phyloP scores from a whole-genome alignment of 2,113 vertebrate species.

The Scolopax mira region DNA sequence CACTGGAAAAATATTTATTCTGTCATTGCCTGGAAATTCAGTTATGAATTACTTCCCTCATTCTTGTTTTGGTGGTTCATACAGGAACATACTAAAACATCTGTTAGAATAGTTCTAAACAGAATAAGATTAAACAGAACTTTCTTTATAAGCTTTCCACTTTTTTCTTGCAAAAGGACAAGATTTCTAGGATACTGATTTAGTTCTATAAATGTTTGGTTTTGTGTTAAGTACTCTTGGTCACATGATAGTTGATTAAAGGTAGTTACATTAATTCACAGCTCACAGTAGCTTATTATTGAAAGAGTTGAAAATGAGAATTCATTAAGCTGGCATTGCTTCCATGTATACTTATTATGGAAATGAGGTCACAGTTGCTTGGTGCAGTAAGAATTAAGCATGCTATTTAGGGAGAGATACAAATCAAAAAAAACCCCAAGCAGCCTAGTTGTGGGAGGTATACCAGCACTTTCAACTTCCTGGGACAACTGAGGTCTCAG shows the following conservation, averaged over 20 bases:
- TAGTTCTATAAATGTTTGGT: not conserved
- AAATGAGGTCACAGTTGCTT: not conserved
- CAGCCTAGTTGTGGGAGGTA: not conserved
- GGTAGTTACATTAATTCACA: not conserved
- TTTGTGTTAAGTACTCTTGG: not conserved
- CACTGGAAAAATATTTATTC: not conserved
- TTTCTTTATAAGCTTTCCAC: not conserved
- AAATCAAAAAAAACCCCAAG: not conserved
- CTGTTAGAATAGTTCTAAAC: not conserved
- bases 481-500: not conserved
- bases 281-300: not conserved
- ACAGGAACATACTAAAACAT: not conserved
- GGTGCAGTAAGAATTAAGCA: not conserved
- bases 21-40: not conserved
- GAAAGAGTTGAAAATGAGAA: not conserved
- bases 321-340: not conserved
- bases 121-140: not conserved
- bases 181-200: not conserved
- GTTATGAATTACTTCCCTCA: not conserved
- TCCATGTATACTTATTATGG: not conserved
- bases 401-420: not conserved
- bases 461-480: not conserved
- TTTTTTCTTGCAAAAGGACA: not conserved
- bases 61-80: not conserved
- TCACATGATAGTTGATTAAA: not conserved